These are phyloP conservation scores for Xestia ashworthii DNA, from an alignment of 2,888 invertebrate genomes.

Conservation along the genomic window DNA sequence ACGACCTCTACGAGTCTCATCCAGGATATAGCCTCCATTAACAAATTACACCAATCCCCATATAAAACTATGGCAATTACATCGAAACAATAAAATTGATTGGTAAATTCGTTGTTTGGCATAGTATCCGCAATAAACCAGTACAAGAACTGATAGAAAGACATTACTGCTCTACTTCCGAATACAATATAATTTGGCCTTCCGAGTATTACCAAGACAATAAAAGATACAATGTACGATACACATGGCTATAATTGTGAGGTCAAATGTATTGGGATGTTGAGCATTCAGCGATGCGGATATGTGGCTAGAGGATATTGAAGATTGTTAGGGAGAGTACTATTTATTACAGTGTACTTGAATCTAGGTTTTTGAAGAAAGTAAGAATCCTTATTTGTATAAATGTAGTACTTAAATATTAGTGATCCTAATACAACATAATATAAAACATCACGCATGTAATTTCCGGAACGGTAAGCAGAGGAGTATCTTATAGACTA, in stretches of 20 bases:
- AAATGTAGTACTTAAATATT: no score
- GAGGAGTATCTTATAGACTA: no score
- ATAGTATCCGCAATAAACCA: slow-evolving; percentile 48
- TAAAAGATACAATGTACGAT: slow-evolving; percentile 41
- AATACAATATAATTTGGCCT: slow-evolving; percentile 46
- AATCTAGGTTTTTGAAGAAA: background rate
- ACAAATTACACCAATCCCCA: slow-evolving; percentile 13
- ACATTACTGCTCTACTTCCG: slow-evolving; percentile 38
- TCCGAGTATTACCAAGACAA: slow-evolving; percentile 36
- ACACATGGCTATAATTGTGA: slow-evolving; percentile 28
- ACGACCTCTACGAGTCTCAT: no score
- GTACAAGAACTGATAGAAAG: slow-evolving; percentile 37
- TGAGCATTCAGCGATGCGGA: slow-evolving; percentile 4
- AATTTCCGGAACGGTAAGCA: no score
- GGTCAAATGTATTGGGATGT: slow-evolving; percentile 18
- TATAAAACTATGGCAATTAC: slow-evolving; percentile 27
- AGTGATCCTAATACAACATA: no score
- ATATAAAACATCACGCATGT: no score
- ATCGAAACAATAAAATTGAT: slow-evolving; percentile 45
- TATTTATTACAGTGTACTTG: background rate
- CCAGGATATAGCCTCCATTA: background rate
- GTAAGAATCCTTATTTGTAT: background rate
- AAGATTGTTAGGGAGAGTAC: background rate
- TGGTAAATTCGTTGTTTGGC: slow-evolving; percentile 45
- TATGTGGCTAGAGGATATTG: slow-evolving; percentile 7